These are phyloP conservation scores for Pentalonia nigronervosa DNA, from an alignment of 1,140 invertebrate genomes.

Conservation along the genomic window DNA sequence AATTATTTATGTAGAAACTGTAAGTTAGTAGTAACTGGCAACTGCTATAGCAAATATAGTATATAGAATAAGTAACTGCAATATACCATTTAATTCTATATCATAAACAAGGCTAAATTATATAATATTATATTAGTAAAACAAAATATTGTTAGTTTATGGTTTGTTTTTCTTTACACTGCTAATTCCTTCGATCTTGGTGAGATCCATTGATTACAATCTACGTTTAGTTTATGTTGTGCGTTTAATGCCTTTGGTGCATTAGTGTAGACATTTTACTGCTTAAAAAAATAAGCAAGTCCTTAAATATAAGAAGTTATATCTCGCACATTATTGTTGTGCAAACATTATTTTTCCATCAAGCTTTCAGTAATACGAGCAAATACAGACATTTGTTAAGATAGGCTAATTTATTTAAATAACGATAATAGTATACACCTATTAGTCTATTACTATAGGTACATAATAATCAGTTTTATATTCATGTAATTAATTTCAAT, in stretches of 20 bases:
- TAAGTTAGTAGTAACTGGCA: too few relatives aligned
- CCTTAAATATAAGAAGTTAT: background rate
- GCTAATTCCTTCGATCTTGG: background rate
- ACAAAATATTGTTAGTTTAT: background rate
- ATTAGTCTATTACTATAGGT: background rate
- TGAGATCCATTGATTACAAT: background rate
- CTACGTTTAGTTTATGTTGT: background rate
- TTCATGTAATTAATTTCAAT: background rate
- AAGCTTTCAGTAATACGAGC: background rate
- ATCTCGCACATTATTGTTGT: background rate
- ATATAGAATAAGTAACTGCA: background rate
- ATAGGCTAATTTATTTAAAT: background rate
- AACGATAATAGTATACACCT: background rate
- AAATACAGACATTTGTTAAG: background rate
- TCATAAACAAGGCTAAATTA: background rate
- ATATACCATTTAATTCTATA: background rate
- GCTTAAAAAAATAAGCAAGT: background rate
- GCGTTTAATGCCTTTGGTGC: background rate
- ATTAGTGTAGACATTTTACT: background rate
- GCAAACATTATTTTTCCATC: constrained; percentile 24
- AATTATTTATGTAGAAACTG: too few relatives aligned
- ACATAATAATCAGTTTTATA: background rate
- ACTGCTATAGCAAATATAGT: too few relatives aligned
- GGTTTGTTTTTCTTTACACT: background rate
- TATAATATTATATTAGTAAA: too few relatives aligned